Evolutionary conservation across 2,113 vertebrate genomes (phyloP).

Genomic region (Nicator chloris): DNA sequence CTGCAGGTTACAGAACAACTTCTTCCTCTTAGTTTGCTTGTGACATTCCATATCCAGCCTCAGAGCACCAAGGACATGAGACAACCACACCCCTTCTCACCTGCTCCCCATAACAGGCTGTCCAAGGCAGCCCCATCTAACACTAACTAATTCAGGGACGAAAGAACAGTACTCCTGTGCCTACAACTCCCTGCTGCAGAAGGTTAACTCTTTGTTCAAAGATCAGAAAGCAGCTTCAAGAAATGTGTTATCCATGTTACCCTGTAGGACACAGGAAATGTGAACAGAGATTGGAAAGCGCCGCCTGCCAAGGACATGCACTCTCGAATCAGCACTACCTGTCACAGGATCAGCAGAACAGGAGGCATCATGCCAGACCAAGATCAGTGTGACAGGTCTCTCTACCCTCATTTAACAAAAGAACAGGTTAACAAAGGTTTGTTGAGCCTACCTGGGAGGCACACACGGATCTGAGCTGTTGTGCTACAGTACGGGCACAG

Average conservation of each 20-base stretch:
- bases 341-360: neutral
- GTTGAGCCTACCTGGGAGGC: neutral
- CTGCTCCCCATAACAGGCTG: fast-evolving
- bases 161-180: neutral
- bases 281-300: fast-evolving
- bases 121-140: neutral
- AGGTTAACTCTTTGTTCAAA: neutral
- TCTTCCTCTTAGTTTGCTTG: neutral
- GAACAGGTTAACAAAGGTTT: neutral
- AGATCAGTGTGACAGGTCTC: neutral
- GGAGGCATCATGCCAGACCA: neutral
- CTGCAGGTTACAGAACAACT: neutral
- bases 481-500: neutral
- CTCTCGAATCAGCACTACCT: neutral
- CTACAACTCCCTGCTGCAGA: neutral
- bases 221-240: neutral
- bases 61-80: neutral
- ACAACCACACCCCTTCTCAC: neutral
- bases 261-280: neutral
- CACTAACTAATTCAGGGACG: neutral
- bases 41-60: neutral
- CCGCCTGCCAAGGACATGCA: neutral
- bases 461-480: neutral
- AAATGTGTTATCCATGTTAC: fast-evolving
- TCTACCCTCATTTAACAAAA: neutral